Evolutionary conservation across 2,888 invertebrate genomes (phyloP).

Genomic region (Drosophila suboccidentalis): DNA sequence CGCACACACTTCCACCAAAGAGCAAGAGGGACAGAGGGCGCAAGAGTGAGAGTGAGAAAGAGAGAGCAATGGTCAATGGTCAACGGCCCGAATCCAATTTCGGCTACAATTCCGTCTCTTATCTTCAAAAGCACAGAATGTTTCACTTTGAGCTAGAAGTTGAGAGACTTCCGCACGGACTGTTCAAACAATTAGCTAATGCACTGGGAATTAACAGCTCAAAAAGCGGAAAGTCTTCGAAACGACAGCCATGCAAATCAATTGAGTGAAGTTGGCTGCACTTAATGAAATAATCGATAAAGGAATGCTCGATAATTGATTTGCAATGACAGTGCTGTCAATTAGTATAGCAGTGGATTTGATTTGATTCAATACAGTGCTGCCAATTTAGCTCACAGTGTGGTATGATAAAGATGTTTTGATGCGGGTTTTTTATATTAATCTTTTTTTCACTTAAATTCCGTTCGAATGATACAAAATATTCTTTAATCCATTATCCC

Average conservation of each 20-base stretch:
- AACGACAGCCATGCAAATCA: constrained; percentile 45
- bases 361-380: not conserved
- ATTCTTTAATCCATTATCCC: too few species aligned
- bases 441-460: too few species aligned
- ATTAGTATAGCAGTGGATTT: not conserved
- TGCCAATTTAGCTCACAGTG: constrained; percentile 17
- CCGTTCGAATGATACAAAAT: too few species aligned
- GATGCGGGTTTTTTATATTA: too few species aligned
- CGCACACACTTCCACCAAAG: constrained; percentile 25
- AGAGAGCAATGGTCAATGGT: constrained; percentile 32
- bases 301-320: constrained; percentile 27
- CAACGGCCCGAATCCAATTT: constrained; percentile 24
- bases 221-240: constrained; percentile 27
- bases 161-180: constrained; percentile 58
- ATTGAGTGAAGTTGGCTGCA: constrained; percentile 22
- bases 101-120: constrained; percentile 18
- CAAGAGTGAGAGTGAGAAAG: not conserved
- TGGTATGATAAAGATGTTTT: too few species aligned
- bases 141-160: constrained; percentile 59
- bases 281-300: constrained; percentile 16
- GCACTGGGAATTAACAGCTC: constrained; percentile 43
- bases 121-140: constrained; percentile 57
- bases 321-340: constrained; percentile 23
- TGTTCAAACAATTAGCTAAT: constrained; percentile 66
- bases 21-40: not conserved